A percentile compares a stretch with the other conserved stretches of the same genome.
These are phyloP conservation scores for Xiphophorus hellerii DNA, from an alignment of 2,113 vertebrate genomes.

Conservation along the genomic window DNA sequence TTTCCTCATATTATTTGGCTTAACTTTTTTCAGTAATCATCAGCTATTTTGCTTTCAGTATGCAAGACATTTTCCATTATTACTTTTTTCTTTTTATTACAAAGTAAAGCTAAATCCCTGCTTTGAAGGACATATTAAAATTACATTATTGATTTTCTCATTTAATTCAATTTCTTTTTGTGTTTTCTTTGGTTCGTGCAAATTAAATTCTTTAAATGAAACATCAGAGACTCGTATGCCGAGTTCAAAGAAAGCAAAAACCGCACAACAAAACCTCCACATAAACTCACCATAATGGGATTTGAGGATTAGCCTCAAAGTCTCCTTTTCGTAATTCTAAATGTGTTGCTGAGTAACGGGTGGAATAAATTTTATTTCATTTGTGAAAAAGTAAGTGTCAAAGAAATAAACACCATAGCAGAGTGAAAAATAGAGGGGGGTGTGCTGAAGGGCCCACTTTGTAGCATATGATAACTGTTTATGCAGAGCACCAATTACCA, in stretches of 20 bases:
- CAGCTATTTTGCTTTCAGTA: not conserved
- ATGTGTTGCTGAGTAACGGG: slow-evolving; percentile 41
- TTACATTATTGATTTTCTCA: not conserved
- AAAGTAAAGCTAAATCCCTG: not conserved
- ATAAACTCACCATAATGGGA: not conserved
- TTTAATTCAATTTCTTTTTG: not conserved
- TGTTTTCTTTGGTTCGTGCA: not conserved
- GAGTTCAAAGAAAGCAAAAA: slow-evolving; percentile 5
- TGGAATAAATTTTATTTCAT: slow-evolving; percentile 21
- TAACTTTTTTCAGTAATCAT: not conserved
- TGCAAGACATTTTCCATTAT: not conserved
- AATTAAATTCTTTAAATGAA: slow-evolving; percentile 5
- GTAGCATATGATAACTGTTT: not conserved
- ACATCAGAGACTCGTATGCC: not conserved
- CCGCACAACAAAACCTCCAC: no score
- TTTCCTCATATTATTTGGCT: not conserved
- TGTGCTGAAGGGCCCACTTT: not conserved
- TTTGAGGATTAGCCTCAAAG: slow-evolving; percentile 18
- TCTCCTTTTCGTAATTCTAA: slow-evolving; percentile 1
- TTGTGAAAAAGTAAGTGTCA: slow-evolving; percentile 3
- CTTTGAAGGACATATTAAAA: not conserved
- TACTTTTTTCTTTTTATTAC: not conserved
- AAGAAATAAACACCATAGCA: slow-evolving; percentile 36
- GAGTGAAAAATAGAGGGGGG: slow-evolving; percentile 7
- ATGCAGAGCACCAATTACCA: slow-evolving; percentile 15